Base-by-base conservation (phyloP, 2,888 invertebrate genomes). In the Diplolepis rosae region DNA sequence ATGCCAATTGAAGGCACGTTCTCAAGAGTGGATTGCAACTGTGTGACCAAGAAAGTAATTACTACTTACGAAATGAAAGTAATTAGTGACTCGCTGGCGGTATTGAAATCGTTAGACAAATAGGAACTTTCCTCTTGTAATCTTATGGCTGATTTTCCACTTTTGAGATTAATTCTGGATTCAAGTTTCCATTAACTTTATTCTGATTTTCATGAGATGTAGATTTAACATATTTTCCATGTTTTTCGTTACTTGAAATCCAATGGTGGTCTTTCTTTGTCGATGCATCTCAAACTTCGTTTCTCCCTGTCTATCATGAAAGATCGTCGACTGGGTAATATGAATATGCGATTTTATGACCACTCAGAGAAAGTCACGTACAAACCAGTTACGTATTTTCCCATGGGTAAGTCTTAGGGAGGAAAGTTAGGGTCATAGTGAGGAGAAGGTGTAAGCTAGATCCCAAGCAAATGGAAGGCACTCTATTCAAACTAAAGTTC, bases 321-420 rank as follows among this genome's bases (percentile, higher is more conserved):
- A 28, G 6, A 52, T 52, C 75, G 73, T 65, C 73, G 71, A 75
- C 72, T 73, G 74, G 66, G 75, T 79, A 78, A 74, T 79, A 80
- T 82, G 81, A 81, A 83, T 83, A 83, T 82, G 78, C 79, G 78
- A 78, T 82, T 81, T 79, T 82, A 79, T 77, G 78, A 82, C 76
- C 74, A 71, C 77, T 78, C 72, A n/a, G 77, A 73, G 74, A 78
- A 80, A 82, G 76, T 78, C 79, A 71, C 77, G 76, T 74, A 76
- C 77, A 48, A 70, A 74, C 75, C 68, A 79, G 81, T 80, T 76
- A 80, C 69, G 80, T 73, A 72, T 76, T 77, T 80, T 27, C 72
- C 61, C 52, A 30, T 27, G 52, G 30, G 52, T 30, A 52, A 52
- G 30, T 52, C 15, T n/a, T 30, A 30, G 52, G 52, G 9, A 9